Base-by-base conservation (phyloP, 2,797 vertebrate genomes). In the Pagetopsis macropterus region DNA sequence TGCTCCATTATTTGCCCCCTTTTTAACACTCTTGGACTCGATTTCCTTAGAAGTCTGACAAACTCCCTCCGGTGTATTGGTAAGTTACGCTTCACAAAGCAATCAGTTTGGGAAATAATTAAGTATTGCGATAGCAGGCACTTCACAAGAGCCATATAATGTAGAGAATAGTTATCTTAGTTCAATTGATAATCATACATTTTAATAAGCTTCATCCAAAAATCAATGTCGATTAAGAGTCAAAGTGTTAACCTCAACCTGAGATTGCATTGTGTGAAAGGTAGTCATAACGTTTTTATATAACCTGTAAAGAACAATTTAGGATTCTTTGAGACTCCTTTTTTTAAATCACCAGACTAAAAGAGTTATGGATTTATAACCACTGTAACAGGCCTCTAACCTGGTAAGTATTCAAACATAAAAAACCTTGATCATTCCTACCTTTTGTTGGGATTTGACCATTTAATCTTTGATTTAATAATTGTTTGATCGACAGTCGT, bases 31-130 rank as follows among this genome's bases (percentile, higher is more conserved):
- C 52, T 50, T 33, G 19, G 51, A 21, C 48, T 77, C 9, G 43
- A 79, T 78, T 63, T 72, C 44, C 59, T 51, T 31, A 33, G 51
- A 65, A 79, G 40, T 60, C 55, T 81, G 57, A 82, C 31, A 70
- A 51, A 62, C 50, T 63, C 60, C 68, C 74, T 75, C 16, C 3
- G 16, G 72, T 64, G 45, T 48, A 64, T 75, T 72, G 64, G 27
- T 60, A 69, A 44, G 68, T 68, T 57, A 58, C 37, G 19, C 73
- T 75, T 73, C 46, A 59, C 55, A 62, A 58, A 79, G 68, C 50
- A 73, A 79, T 82, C 23, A 66, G 49, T 65, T 66, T 58, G 15
- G 46, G 31, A 57, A 77, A 76, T 75, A 75, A 79, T 79, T 62
- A 49, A 50, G 12, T 56, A 21, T 8, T 14, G 31, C 3, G 13